Evolutionary conservation across 2,888 invertebrate genomes (phyloP), one percentile per base, ranked within the genome.

Genomic region (Cephus spinipes): DNA sequence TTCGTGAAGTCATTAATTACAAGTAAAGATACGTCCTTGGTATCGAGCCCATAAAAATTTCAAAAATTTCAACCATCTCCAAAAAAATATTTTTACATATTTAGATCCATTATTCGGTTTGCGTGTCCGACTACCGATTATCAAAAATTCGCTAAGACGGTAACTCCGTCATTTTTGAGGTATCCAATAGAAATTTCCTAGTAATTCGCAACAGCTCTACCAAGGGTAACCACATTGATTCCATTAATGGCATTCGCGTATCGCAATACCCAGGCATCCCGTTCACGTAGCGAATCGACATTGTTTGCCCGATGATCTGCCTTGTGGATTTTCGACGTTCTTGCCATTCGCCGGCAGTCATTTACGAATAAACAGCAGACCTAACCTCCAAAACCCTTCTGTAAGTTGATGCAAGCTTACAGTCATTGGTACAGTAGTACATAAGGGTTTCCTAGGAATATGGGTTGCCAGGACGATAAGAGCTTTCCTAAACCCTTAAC

Each of bases 101-200:
- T 76, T 76, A 76, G 73, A 77, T 76, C 74, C 77, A 79, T 79
- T 77, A 79, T 79, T 79, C 40, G 79, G 71, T 69, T 81, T 75
- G 77, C 80, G 78, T 77, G 77, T 76, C 30, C 32, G 77, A 74
- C 68, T 75, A 79, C 68, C 79, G 78, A 80, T 81, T 81, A 81
- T 81, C 81, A 77, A 34, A 34, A 34, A 34, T 34, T 11, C 34
- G 9, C 9, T 1, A 34, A 34, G 11, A 34, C 11, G 1, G 9
- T 34, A 9, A 34, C 9, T 34, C 34, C 34, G 34, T 9, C 0
- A 1, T 34, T 34, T 23, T 1, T 23, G 55, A 55, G 1, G 9
- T 2, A 23, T 23, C 55, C 55, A 9, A 55, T 55, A 55, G 55
- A 55, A 55, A 23, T 55, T 55, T 55, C 55, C 2, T 1, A 55